A percentile compares a stretch with the other conserved stretches of the same genome.
phyloP scores from a whole-genome alignment of 2,113 vertebrate species.

The Hydrochoerus hydrochaeris region DNA sequence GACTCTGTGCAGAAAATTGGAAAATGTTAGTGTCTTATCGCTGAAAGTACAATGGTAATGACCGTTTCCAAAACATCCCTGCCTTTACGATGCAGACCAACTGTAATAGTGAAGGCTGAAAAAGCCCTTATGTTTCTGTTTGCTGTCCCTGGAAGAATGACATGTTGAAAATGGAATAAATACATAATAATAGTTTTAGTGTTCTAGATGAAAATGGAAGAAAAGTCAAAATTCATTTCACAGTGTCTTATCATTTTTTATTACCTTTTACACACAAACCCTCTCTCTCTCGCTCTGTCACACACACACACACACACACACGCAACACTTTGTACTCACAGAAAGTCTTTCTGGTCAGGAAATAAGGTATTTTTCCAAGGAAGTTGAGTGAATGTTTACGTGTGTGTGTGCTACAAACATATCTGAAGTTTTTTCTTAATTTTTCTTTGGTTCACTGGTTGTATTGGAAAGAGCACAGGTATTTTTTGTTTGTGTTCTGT shows the following conservation, averaged over 20 bases:
- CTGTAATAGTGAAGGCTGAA: conserved; percentile 27
- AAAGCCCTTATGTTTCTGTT: conserved; percentile 35
- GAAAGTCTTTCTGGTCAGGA: conserved; percentile 30
- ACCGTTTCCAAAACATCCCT: conserved; percentile 34
- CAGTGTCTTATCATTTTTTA: neutral
- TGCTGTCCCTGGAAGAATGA: conserved; percentile 54
- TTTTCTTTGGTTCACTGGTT: neutral
- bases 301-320: neutral
- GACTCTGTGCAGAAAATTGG: conserved; percentile 57
- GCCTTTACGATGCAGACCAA: conserved; percentile 54
- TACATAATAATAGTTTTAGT: conserved; percentile 41
- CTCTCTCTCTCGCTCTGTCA: neutral
- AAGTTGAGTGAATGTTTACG: neutral
- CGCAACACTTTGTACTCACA: neutral
- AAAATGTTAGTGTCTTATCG: conserved; percentile 53
- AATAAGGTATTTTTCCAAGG: conserved; percentile 26
- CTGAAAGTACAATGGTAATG: conserved; percentile 60
- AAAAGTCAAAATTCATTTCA: conserved; percentile 16
- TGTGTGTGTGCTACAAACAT: neutral
- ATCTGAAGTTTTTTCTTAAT: neutral
- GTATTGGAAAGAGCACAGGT: neutral
- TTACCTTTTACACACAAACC: neutral
- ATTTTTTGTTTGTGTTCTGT: neutral
- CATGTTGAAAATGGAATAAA: conserved; percentile 37
- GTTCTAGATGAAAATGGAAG: conserved; percentile 24